Evolutionary conservation across 2,888 invertebrate genomes (phyloP), one percentile per base, ranked within the genome.

Genomic region (Amphipyra tragopoginis): DNA sequence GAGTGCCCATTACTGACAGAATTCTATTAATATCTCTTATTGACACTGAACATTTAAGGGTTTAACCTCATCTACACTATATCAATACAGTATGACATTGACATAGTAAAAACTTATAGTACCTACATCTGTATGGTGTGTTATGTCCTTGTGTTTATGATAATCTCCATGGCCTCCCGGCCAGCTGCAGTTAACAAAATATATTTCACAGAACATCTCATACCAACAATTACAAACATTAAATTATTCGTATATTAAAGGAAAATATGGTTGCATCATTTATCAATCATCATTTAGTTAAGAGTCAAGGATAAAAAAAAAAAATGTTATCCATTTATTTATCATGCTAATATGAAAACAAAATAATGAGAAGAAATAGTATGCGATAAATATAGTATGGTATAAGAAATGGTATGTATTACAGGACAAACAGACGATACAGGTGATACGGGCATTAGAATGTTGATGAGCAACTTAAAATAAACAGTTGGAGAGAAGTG

Each of bases 171-270:
- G 85, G 85, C 86, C 83, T 73, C 86, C 83, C 60, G 80, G 86
- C 88, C 88, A 86, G 88, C 89, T 89, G 89, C 87, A 81, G 82
- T 88, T 84, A 87, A 87, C 82, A 88, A 88, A 86, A 88, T 86
- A 81, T 81, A 80, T 80, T 83, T 83, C 81, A 80, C 78, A 82
- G 80, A 83, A 81, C 66, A 73, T 77, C 65, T 72, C 72, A 65
- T 72, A 72, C 59, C 54, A 65, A 63, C 43, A 65, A 69, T 69
- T 65, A 57, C 34, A 68, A 64, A 51, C 45, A 66, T 44, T 58
- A 54, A 13, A 69, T 40, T 51, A 74, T 62, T 21, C 21, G 21
- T 34, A 36, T 52, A 54, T 55, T 34, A 67, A 13, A 65, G 26
- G 13, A 39, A 44, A 61, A 59, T 29, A 44, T 13, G 50, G 29